Evolutionary conservation across 2,797 vertebrate species (phyloP).

Genomic region (Coregonus suidteri): DNA sequence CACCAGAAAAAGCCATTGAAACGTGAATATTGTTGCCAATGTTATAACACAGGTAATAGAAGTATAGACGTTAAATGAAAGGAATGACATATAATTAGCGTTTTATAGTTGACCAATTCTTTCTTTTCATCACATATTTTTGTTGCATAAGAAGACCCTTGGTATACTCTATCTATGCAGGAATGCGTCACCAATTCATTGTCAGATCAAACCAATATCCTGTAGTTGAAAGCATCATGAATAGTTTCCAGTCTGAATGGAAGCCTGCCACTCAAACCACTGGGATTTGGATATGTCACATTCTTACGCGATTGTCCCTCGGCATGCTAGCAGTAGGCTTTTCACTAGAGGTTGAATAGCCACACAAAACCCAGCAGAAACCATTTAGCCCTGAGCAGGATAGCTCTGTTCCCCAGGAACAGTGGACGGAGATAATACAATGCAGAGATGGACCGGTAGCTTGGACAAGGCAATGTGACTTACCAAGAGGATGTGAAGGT

Average conservation of each 20-base stretch:
- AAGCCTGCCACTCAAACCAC: conserved; percentile 32
- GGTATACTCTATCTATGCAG: background rate
- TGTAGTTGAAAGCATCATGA: background rate
- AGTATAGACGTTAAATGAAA: background rate
- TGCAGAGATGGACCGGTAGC: conserved; percentile 46
- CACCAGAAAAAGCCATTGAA: background rate
- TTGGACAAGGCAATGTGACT: conserved; percentile 36
- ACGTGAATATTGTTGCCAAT: too few relatives aligned
- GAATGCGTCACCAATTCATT: background rate
- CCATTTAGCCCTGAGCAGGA: conserved; percentile 55
- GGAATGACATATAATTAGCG: background rate
- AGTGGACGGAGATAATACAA: conserved; percentile 49
- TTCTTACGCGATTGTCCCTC: conserved; percentile 62
- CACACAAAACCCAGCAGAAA: conserved; percentile 55
- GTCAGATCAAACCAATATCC: background rate
- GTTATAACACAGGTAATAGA: background rate
- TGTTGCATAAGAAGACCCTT: background rate
- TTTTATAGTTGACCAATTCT: background rate
- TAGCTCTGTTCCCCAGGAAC: conserved; percentile 52
- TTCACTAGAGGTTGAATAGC: conserved; percentile 55
- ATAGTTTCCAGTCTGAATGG: background rate
- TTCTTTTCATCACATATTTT: background rate
- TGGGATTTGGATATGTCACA: conserved; percentile 57
- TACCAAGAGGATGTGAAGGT: conserved; percentile 61
- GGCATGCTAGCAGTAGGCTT: conserved; percentile 43